These are phyloP conservation scores for Centropus bengalensis DNA, from an alignment of 2,113 vertebrate genomes.

Conservation along the genomic window DNA sequence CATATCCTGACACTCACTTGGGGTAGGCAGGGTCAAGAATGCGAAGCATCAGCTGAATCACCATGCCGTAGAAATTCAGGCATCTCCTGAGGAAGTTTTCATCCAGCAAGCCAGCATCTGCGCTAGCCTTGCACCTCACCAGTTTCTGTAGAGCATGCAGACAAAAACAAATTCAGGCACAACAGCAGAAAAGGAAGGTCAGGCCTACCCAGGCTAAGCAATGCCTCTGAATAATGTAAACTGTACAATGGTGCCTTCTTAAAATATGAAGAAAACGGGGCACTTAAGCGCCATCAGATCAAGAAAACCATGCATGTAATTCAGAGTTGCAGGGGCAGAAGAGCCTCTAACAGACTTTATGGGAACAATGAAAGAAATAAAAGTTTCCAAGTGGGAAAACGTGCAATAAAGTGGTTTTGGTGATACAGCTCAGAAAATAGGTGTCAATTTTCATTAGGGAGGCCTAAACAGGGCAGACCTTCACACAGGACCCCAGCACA, in stretches of 20 bases:
- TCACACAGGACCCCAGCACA: not conserved
- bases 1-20: constrained; percentile 81
- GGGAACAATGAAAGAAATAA: not conserved
- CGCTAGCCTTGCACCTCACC: constrained; percentile 97
- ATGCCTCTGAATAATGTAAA: not conserved
- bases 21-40: constrained; percentile 94
- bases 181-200: not conserved
- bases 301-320: not conserved
- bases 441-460: not conserved
- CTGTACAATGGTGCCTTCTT: not conserved
- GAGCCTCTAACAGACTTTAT: not conserved
- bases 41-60: constrained; percentile 96
- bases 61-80: constrained; percentile 96
- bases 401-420: not conserved
- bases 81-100: constrained; percentile 96
- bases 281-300: not conserved
- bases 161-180: not conserved
- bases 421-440: not conserved
- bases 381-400: not conserved
- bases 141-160: constrained; percentile 84
- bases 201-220: not conserved
- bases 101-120: constrained; percentile 94
- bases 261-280: not conserved
- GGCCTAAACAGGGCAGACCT: not conserved
- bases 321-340: not conserved